These are phyloP conservation scores for Taurulus bubalis DNA, from an alignment of 2,113 vertebrate genomes.

Conservation along the genomic window DNA sequence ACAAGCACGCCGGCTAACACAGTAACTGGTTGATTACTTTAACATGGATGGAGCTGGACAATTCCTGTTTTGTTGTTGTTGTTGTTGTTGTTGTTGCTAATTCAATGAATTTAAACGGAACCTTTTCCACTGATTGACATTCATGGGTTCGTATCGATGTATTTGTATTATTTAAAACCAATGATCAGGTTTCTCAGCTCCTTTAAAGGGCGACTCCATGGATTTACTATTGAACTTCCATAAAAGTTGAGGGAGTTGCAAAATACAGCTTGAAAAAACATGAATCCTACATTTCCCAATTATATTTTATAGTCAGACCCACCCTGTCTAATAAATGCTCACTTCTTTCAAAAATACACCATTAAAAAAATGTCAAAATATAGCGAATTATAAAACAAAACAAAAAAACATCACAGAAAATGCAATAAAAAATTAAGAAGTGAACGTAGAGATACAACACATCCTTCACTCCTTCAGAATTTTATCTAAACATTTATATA, in stretches of 20 bases:
- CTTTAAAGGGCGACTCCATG: background rate
- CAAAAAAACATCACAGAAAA: too few species aligned
- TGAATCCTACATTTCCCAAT: too few species aligned
- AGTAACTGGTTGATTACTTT: constrained; percentile 1
- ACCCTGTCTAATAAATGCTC: too few species aligned
- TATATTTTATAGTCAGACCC: too few species aligned
- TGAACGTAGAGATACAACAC: too few species aligned
- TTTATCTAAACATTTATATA: background rate
- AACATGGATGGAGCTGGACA: constrained; percentile 17
- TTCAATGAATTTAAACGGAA: constrained; percentile 11
- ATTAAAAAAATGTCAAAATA: too few species aligned
- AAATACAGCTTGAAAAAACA: background rate
- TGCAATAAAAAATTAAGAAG: too few species aligned
- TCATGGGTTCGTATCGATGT: background rate
- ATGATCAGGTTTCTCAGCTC: background rate
- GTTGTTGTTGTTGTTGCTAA: constrained; percentile 17
- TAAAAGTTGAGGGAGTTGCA: background rate
- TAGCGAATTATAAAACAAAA: too few species aligned
- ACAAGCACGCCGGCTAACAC: constrained; percentile 19
- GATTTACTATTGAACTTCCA: background rate
- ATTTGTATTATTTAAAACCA: constrained; percentile 1
- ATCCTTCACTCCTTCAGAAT: too few species aligned
- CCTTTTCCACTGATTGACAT: background rate
- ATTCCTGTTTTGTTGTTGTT: constrained; percentile 2
- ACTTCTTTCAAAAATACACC: too few species aligned